phyloP scores from a whole-genome alignment of 2,888 invertebrate species.

The Agrochola lota region DNA sequence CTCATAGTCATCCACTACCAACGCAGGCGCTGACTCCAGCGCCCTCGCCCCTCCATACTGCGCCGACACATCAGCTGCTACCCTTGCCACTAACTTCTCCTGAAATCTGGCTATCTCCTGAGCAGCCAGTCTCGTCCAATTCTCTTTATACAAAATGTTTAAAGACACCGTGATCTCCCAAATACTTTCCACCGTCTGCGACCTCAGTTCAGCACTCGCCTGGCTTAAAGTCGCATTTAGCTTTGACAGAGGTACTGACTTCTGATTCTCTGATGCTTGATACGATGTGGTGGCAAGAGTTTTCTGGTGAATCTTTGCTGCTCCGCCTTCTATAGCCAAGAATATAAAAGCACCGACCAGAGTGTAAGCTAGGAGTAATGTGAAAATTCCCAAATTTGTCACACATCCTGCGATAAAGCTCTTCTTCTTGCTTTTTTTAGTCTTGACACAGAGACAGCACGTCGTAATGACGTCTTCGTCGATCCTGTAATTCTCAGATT shows the following conservation, averaged over 20 bases:
- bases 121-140: conserved; percentile 96
- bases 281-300: conserved; percentile 88
- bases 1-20: conserved; percentile 92
- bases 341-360: conserved; percentile 94
- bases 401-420: conserved; percentile 92
- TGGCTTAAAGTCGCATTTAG: conserved; percentile 84
- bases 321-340: conserved; percentile 94
- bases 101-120: conserved; percentile 94
- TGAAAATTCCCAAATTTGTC: conserved; percentile 95
- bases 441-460: conserved; percentile 88
- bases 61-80: conserved; percentile 94
- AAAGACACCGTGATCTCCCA: conserved; percentile 97
- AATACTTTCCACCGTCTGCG: conserved; percentile 95
- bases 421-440: conserved; percentile 87
- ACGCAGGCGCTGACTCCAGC: conserved; percentile 84
- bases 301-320: conserved; percentile 88
- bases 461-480: conserved; percentile 85
- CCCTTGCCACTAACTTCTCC: conserved; percentile 94
- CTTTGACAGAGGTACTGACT: conserved; percentile 80
- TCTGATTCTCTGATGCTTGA: conserved; percentile 82
- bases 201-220: conserved; percentile 85
- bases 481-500: conserved; percentile 80
- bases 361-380: conserved; percentile 95
- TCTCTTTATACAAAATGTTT: conserved; percentile 96
- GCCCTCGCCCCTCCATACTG: conserved; percentile 87